Percentiles rank a stretch among this genome's conserved stretches.
Evolutionary conservation across 2,888 invertebrate species (phyloP).

Genomic region (Thereva nobilitata): DNA sequence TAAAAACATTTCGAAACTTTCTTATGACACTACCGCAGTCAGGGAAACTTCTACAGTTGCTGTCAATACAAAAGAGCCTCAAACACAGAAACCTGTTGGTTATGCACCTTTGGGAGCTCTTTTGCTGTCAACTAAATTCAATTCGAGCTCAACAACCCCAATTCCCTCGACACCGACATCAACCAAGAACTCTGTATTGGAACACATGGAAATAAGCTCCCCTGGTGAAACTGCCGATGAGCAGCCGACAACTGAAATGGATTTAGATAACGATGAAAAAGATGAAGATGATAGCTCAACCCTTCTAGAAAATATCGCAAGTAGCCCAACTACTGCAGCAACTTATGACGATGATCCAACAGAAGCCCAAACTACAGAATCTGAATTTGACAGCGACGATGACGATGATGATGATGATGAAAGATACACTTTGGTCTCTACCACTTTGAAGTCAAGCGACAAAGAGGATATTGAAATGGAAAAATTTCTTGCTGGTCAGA

Average conservation of each 20-base stretch:
- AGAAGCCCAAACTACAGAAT: not conserved
- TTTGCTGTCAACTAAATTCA: slow-evolving; percentile 16
- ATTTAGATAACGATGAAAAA: not conserved
- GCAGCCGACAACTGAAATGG: not conserved
- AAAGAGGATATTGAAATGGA: not conserved
- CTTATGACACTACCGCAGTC: not conserved
- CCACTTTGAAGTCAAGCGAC: slow-evolving; percentile 12
- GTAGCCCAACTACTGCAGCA: not conserved
- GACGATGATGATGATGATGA: slow-evolving; percentile 3
- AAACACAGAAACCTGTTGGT: slow-evolving; percentile 57
- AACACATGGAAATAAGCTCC: slow-evolving; percentile 51
- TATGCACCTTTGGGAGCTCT: slow-evolving; percentile 18
- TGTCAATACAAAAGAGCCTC: slow-evolving; percentile 44
- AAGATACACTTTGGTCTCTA: slow-evolving; percentile 15
- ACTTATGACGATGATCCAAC: slow-evolving; percentile 5
- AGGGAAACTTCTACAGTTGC: slow-evolving; percentile 1
- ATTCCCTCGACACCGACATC: slow-evolving; percentile 59
- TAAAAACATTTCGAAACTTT: not conserved
- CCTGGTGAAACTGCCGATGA: slow-evolving; percentile 3
- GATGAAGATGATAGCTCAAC: not conserved
- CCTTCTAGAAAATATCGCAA: too few species aligned
- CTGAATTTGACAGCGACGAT: slow-evolving; percentile 1
- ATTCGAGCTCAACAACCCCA: slow-evolving; percentile 54
- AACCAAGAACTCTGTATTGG: slow-evolving; percentile 57
- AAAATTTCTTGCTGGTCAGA: not conserved